Base-by-base conservation (phyloP, 1,140 invertebrate genomes). In the Aphelenchoides avenae region DNA sequence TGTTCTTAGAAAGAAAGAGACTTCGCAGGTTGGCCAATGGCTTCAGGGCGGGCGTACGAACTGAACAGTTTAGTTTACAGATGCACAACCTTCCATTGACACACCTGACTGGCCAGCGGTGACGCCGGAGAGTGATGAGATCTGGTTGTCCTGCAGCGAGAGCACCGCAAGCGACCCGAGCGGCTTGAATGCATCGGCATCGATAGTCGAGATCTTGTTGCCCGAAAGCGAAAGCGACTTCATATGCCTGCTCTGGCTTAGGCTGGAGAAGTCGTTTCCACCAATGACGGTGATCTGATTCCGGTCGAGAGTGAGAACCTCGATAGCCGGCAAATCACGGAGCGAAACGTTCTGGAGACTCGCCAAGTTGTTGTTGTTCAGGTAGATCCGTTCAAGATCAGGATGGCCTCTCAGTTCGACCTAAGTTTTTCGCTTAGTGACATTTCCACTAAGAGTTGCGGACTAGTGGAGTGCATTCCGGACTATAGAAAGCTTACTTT, bases 351-450 rank as follows among this genome's bases (percentile, higher is more conserved):
- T 24, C 36, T 70, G 57, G 34, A 74, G 30, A 13, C 56, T 52
- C n/a, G 53, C 15, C 30, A 74, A 57, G 11, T 46, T 57, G 41
- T 74, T 74, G 54, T 74, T 74, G 54, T 73, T 76, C 31, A 74
- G 51, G 20, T 67, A 53, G 3, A 74, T 52, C 22, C 57, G 53
- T 48, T 75, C 54, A n/a, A 74, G 60, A 22, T 64, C 49, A 11
- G 49, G 33, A 13, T 70, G 52, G 24, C 42, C 43, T 18, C 50
- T 52, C 1, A 74, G 37, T 41, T 66, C 51, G 5, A 73, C 31
- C 66, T 73, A 39, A 48, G 48, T 47, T 18, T 11, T 15, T 6
- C 3, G 22, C 24, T 49, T n/a, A n/a, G n/a, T n/a, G n/a, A n/a
- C n/a, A n/a, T n/a, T n/a, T n/a, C n/a, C 22, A 4, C 22, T 31